phyloP scores from a whole-genome alignment of 2,113 vertebrate genomes.

The Pomatostomus ruficeps region DNA sequence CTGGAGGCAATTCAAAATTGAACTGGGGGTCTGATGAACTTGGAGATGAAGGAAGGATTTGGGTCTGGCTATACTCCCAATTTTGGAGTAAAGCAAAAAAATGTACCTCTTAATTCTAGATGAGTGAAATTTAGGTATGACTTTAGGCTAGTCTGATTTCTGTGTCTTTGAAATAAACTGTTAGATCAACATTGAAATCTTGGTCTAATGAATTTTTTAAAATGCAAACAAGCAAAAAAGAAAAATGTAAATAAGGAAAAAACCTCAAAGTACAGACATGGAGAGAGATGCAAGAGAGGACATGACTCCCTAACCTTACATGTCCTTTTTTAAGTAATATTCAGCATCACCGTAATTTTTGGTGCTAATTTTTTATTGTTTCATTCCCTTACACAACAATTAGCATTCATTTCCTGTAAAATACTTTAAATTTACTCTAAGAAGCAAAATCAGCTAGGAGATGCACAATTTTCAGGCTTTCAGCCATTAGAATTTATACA shows the following conservation, averaged over 20 bases:
- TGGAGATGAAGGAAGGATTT: neutral
- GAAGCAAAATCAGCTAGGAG: neutral
- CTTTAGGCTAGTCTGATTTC: neutral
- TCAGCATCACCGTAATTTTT: neutral
- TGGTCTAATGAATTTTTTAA: neutral
- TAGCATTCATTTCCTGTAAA: neutral
- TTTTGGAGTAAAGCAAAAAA: neutral
- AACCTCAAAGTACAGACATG: accelerated
- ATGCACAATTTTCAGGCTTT: neutral
- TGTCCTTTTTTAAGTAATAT: neutral
- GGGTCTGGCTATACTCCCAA: neutral
- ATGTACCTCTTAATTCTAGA: neutral
- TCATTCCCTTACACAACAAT: neutral
- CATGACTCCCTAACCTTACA: accelerated
- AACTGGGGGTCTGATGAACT: neutral
- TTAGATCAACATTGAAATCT: neutral
- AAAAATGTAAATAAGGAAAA: neutral
- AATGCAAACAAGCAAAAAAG: neutral
- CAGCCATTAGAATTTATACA: neutral
- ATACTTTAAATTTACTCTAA: neutral
- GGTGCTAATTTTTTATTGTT: neutral
- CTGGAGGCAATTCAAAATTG: neutral
- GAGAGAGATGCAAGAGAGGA: neutral
- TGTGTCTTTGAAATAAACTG: neutral
- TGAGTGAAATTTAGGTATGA: neutral